Evolutionary conservation across 2,113 vertebrate genomes (phyloP).

Genomic region (Diphyllodes magnificus): DNA sequence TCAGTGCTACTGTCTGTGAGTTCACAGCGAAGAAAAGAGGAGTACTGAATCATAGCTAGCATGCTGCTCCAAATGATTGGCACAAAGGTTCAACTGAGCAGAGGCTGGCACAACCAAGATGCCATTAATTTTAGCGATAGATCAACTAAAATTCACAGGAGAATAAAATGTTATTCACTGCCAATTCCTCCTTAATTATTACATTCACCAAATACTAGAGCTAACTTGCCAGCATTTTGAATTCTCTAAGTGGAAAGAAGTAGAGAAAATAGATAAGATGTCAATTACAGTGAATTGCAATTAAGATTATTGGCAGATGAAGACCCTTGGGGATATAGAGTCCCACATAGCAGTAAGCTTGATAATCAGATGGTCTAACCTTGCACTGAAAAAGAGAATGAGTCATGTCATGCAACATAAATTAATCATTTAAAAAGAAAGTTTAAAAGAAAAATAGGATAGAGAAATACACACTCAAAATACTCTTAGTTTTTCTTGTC

Average conservation of each 20-base stretch:
- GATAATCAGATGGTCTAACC: constrained; percentile 33
- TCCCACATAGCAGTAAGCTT: neutral
- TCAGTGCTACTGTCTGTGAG: neutral
- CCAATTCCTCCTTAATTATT: constrained; percentile 11
- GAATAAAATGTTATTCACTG: neutral
- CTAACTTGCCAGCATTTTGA: neutral
- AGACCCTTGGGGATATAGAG: neutral
- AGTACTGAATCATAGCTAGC: neutral
- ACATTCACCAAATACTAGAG: neutral
- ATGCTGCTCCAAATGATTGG: neutral
- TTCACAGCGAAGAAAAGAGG: neutral
- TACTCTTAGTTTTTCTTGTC: neutral
- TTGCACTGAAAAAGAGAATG: neutral
- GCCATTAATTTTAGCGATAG: neutral
- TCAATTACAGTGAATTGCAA: constrained; percentile 34
- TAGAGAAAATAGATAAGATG: constrained; percentile 32
- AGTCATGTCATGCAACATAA: neutral
- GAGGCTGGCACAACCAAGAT: neutral
- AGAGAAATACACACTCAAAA: neutral
- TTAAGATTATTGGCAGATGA: constrained; percentile 54
- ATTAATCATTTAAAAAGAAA: neutral
- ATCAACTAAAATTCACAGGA: neutral
- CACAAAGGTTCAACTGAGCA: neutral
- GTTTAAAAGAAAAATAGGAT: neutral
- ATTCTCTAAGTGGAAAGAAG: constrained; percentile 30